Evolutionary conservation across 2,888 invertebrate species (phyloP), one percentile per base, ranked within the genome.

Genomic region (Chrysodeixis includens): DNA sequence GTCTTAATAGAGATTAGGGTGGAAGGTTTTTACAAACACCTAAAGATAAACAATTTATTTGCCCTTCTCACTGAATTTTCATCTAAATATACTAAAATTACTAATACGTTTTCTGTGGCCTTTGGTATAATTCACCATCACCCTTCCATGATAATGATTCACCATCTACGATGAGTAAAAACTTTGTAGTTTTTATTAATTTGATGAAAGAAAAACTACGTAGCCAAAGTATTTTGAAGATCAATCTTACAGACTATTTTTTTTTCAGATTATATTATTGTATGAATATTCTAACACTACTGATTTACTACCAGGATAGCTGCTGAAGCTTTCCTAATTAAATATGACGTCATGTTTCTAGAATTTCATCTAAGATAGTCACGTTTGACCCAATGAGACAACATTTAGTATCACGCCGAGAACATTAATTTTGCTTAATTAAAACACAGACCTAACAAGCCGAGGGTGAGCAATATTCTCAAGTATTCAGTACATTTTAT

Each of bases 391-490:
- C 78, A 83, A 80, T 82, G 80, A 78, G 66, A 78, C 62, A 71
- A 76, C 71, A 60, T 74, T 71, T 78, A 79, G 74, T 72, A 81
- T 78, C 83, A 84, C 81, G 82, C 64, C 58, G 62, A 60, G 62
- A 69, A 76, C 76, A 85, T 85, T 83, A 78, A 86, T 83, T 80
- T 76, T 72, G 62, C 75, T 82, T 87, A 87, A 88, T 85, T 83
- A 81, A 75, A 84, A 59, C 18, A 20, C 53, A 12, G 9, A 53
- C 20, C 55, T 53, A 26, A 30, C 46, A n/a, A 16, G 56, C 51
- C 49, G 16, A n/a, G 22, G 9, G 58, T 56, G 20, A 9, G n/a
- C n/a, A n/a, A 55, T 44, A 18, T 49, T 53, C 7, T 56, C 40
- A 16, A 49, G 55, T 46, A 18, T 18, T 16, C 16, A n/a, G 16